Evolutionary conservation across 2,797 vertebrate species (phyloP).

Genomic region (Poeciliopsis turneri): DNA sequence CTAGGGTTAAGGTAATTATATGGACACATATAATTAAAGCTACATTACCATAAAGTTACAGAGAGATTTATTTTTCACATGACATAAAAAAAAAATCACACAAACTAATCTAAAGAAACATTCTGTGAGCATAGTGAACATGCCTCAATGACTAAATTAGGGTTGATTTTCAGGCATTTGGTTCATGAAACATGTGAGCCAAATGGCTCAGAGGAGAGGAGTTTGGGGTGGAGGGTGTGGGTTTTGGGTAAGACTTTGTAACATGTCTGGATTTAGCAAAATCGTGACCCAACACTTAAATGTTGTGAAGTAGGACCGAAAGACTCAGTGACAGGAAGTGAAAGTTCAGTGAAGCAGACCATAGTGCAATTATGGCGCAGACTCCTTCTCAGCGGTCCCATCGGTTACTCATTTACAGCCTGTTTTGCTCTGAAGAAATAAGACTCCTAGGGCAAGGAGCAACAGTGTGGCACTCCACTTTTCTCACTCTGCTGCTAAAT

Average conservation of each 20-base stretch:
- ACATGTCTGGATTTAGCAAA: conserved; percentile 34
- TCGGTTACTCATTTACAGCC: conserved; percentile 30
- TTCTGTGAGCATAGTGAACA: not conserved
- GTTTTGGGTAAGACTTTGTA: conserved; percentile 25
- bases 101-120: not conserved
- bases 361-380: conserved; percentile 7
- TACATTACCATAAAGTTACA: not conserved
- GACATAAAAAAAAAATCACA: not conserved
- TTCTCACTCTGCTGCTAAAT: conserved; percentile 1
- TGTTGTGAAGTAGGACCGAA: conserved; percentile 14
- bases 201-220: conserved; percentile 14
- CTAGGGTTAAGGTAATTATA: not conserved
- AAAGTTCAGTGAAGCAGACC: conserved; percentile 3
- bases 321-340: conserved; percentile 23
- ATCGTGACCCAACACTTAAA: conserved; percentile 1
- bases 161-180: not conserved
- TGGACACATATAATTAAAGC: not conserved
- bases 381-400: not conserved
- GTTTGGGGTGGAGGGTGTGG: not conserved
- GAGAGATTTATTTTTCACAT: not conserved
- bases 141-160: not conserved
- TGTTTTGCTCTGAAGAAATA: conserved; percentile 3
- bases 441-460: conserved; percentile 7
- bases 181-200: not conserved
- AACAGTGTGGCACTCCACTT: not conserved